Conservation (phyloP, 2,113 vertebrate species). For the Ivindomyrus marchei region DNA sequence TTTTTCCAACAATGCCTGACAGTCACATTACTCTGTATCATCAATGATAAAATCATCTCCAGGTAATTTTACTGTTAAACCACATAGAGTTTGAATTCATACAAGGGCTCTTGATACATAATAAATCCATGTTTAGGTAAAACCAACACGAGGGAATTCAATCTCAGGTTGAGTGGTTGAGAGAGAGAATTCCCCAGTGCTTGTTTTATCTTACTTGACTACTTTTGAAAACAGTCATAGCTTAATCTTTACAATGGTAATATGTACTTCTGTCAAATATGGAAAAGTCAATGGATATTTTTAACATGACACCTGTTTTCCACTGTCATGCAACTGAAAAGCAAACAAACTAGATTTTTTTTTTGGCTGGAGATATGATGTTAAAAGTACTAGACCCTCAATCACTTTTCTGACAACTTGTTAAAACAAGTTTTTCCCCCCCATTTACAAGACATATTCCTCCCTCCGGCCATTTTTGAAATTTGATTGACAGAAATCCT, state of each 20-base stretch:
- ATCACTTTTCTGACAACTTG: constrained; percentile 32
- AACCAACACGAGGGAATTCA: neutral
- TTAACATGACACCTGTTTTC: constrained; percentile 31
- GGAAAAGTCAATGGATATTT: neutral
- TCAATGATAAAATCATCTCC: neutral
- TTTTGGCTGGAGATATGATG: constrained; percentile 11
- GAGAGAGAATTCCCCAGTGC: neutral
- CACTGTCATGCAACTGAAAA: constrained; percentile 38
- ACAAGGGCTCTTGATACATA: neutral
- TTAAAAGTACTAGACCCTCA: constrained; percentile 39
- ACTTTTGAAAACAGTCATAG: neutral
- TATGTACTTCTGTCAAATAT: constrained; percentile 28
- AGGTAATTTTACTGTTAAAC: neutral
- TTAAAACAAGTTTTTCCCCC: constrained; percentile 32
- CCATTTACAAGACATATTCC: constrained; percentile 35
- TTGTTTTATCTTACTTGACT: neutral
- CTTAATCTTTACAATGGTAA: neutral
- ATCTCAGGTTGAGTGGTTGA: neutral
- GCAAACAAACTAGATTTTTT: constrained; percentile 1
- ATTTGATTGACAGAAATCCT: constrained; percentile 4
- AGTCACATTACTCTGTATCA: neutral
- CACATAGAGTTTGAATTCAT: neutral
- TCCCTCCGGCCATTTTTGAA: constrained; percentile 28
- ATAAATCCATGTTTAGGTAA: neutral
- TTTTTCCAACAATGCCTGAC: neutral